Percentiles rank a stretch among this genome's conserved stretches.
phyloP scores from a whole-genome alignment of 2,888 invertebrate genomes.

The Crepidodera aurea region DNA sequence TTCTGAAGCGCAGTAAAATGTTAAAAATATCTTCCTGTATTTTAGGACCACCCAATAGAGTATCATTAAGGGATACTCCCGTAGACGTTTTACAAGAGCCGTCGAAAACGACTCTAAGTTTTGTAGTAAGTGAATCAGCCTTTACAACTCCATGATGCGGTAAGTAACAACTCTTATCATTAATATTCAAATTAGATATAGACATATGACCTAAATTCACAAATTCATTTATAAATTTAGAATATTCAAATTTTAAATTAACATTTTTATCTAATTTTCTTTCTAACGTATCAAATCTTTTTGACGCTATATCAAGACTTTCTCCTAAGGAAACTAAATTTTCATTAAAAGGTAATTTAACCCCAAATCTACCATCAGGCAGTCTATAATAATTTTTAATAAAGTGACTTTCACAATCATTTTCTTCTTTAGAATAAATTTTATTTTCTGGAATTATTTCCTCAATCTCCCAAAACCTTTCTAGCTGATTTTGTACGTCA shows the following conservation, averaged over 20 bases:
- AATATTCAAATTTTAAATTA: neutral
- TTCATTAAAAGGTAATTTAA: too few relatives aligned
- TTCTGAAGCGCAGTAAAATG: conserved; percentile 46
- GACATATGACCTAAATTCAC: conserved; percentile 7
- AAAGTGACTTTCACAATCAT: neutral
- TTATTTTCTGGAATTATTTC: neutral
- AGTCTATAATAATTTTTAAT: too few relatives aligned
- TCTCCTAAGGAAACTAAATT: too few relatives aligned
- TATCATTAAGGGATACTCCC: conserved; percentile 20
- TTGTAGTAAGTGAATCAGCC: conserved; percentile 23
- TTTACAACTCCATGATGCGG: conserved; percentile 28
- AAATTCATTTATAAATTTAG: conserved; percentile 7
- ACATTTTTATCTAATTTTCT: neutral
- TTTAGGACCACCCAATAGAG: conserved; percentile 10
- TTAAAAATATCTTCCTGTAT: conserved; percentile 42
- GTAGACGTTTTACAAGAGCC: conserved; percentile 8
- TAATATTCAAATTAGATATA: too few relatives aligned
- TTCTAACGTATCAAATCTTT: neutral
- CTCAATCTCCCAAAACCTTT: neutral
- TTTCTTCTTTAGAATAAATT: neutral
- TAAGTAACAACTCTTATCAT: conserved; percentile 10
- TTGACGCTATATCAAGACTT: neutral
- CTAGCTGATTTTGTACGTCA: too few relatives aligned
- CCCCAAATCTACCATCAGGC: too few relatives aligned
- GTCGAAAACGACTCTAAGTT: conserved; percentile 25